A percentile compares a stretch with the other conserved stretches of the same genome.
These are phyloP conservation scores for Brachionus rotundiformis DNA, from an alignment of 1,140 invertebrate genomes.

Conservation along the genomic window DNA sequence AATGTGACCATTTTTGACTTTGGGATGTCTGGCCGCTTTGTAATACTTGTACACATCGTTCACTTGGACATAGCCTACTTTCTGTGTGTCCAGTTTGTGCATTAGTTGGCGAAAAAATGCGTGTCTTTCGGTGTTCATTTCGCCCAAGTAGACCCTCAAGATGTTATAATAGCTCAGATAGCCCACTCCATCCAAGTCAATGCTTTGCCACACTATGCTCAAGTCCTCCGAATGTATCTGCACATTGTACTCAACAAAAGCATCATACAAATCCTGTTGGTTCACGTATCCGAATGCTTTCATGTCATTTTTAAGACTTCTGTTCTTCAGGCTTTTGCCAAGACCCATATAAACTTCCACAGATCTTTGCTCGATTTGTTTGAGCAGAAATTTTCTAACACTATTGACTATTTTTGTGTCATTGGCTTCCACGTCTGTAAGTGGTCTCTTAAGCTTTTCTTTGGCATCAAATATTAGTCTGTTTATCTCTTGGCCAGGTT, in stretches of 20 bases:
- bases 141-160: slow-evolving; percentile 59
- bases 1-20: slow-evolving; percentile 54
- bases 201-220: slow-evolving; percentile 57
- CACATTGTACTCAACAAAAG: neutral
- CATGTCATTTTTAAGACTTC: slow-evolving; percentile 4
- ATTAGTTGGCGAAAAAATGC: slow-evolving; percentile 60
- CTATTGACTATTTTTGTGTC: slow-evolving; percentile 28
- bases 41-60: slow-evolving; percentile 63
- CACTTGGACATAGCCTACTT: slow-evolving; percentile 58
- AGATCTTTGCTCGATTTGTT: slow-evolving; percentile 37
- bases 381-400: slow-evolving; percentile 31
- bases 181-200: slow-evolving; percentile 58
- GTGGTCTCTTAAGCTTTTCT: neutral
- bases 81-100: slow-evolving; percentile 59
- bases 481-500: neutral
- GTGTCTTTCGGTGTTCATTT: slow-evolving; percentile 62
- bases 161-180: slow-evolving; percentile 60
- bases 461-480: neutral
- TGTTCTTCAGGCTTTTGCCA: neutral
- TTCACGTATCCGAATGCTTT: slow-evolving; percentile 5
- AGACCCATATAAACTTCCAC: slow-evolving; percentile 51
- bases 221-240: slow-evolving; percentile 42
- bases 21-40: slow-evolving; percentile 57
- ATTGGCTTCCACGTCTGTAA: neutral
- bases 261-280: slow-evolving; percentile 30